phyloP scores from a whole-genome alignment of 2,113 vertebrate genomes.

The Cardinalis cardinalis region DNA sequence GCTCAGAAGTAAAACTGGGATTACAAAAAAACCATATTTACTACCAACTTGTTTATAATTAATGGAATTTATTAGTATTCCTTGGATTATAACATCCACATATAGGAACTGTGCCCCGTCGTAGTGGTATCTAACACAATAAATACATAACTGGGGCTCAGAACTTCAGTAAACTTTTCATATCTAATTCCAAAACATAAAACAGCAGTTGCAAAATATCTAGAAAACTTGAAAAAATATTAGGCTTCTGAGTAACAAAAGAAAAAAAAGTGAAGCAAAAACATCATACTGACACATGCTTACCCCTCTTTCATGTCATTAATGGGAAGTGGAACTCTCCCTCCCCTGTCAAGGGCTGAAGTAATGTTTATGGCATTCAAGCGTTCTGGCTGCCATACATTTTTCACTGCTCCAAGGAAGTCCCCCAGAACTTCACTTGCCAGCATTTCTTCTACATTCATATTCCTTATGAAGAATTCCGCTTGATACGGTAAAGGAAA shows the following conservation, averaged over 20 bases:
- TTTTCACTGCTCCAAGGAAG: slow-evolving; percentile 96
- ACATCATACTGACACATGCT: background rate
- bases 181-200: background rate
- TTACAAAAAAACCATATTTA: background rate
- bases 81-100: background rate
- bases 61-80: background rate
- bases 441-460: slow-evolving; percentile 98
- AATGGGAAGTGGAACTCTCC: slow-evolving; percentile 93
- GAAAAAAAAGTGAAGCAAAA: background rate
- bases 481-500: slow-evolving; percentile 93
- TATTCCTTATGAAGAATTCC: slow-evolving; percentile 97
- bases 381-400: slow-evolving; percentile 94
- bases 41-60: background rate
- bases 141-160: rapidly evolving
- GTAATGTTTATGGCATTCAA: slow-evolving; percentile 98
- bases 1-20: background rate
- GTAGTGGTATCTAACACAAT: background rate
- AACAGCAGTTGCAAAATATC: background rate
- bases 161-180: background rate
- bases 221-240: background rate
- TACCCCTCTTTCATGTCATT: slow-evolving; percentile 98
- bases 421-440: slow-evolving; percentile 97
- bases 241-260: background rate
- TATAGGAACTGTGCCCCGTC: background rate
- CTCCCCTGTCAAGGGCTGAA: slow-evolving; percentile 92